These are phyloP conservation scores for Onychostruthus taczanowskii DNA, from an alignment of 2,113 vertebrate species.

Conservation along the genomic window DNA sequence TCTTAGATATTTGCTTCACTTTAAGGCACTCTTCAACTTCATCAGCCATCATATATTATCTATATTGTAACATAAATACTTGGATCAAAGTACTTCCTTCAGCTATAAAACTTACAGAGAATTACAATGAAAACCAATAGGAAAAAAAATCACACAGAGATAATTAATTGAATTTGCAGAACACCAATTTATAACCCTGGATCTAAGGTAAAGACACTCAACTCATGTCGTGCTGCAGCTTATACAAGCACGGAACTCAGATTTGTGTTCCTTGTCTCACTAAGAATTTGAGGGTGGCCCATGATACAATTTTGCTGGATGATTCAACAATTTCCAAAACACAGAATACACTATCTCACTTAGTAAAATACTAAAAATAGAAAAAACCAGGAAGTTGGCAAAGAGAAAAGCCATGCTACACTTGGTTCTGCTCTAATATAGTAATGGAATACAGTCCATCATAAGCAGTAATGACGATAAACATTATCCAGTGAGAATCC, in stretches of 20 bases:
- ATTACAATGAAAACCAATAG: not conserved
- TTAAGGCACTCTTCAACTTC: not conserved
- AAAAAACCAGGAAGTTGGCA: not conserved
- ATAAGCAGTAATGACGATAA: not conserved
- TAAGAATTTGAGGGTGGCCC: not conserved
- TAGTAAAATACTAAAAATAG: not conserved
- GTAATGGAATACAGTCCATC: not conserved
- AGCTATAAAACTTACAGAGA: not conserved
- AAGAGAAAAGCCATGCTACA: not conserved
- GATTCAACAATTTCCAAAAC: not conserved
- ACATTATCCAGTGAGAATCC: not conserved
- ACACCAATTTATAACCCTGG: not conserved
- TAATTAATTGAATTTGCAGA: not conserved
- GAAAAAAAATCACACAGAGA: not conserved
- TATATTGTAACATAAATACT: not conserved
- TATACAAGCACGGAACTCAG: not conserved
- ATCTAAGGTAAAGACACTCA: not conserved
- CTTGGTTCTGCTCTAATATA: not conserved
- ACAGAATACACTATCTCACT: not conserved
- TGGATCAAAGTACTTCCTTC: not conserved
- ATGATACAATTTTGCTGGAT: accelerated
- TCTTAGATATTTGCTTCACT: not conserved
- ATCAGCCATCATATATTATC: not conserved
- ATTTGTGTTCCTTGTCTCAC: not conserved
- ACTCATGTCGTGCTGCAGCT: not conserved